phyloP scores from a whole-genome alignment of 2,113 vertebrate genomes.

The Rhodinocichla rosea region DNA sequence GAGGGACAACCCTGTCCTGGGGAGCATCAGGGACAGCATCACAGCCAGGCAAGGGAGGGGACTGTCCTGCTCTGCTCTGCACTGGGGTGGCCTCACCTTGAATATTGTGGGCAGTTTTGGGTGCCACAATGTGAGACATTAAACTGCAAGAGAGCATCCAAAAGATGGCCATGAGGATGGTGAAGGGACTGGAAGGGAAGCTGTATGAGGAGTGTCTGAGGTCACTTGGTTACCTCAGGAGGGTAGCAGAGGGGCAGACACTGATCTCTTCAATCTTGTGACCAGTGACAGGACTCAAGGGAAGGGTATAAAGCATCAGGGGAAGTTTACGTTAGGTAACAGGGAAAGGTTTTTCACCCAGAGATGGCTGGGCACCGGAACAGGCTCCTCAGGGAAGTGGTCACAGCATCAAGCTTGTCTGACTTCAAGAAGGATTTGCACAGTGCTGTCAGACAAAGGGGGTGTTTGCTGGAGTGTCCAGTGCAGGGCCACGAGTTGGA shows the following conservation, averaged over 20 bases:
- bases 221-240: background rate
- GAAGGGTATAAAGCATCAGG: background rate
- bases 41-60: fast-evolving
- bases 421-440: background rate
- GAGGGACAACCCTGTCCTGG: fast-evolving
- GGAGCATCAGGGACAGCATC: background rate
- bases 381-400: background rate
- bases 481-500: background rate
- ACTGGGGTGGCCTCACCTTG: fast-evolving
- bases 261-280: background rate
- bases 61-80: background rate
- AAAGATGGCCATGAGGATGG: background rate
- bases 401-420: background rate
- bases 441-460: background rate
- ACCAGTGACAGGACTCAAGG: background rate
- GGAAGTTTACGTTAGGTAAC: background rate
- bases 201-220: background rate
- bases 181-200: background rate
- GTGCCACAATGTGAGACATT: too few relatives aligned
- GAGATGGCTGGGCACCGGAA: background rate
- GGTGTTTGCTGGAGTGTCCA: background rate
- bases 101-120: background rate
- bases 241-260: background rate
- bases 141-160: background rate
- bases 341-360: background rate